Percentiles rank a stretch among this genome's conserved stretches.
Conservation (phyloP, 1,140 invertebrate species). For the Scylla paramamosain region DNA sequence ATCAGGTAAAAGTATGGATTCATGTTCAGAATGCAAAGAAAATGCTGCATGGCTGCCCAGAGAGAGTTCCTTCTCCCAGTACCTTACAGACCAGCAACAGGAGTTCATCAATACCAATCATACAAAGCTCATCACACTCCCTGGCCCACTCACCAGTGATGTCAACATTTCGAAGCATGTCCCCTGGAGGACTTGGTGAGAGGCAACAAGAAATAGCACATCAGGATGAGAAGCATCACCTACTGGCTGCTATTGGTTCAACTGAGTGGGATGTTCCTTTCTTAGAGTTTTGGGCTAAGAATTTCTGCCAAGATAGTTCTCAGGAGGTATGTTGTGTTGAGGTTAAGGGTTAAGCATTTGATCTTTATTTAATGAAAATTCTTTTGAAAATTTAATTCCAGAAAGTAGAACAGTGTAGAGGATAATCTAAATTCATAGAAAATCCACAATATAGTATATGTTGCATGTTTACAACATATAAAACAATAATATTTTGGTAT, state of each 20-base stretch:
- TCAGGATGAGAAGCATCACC: conserved; percentile 54
- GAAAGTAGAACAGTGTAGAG: too few relatives aligned
- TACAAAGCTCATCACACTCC: conserved; percentile 7
- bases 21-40: conserved; percentile 55
- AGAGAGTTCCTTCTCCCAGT: background rate
- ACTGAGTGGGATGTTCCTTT: conserved; percentile 66
- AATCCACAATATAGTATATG: too few relatives aligned
- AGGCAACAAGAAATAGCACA: conserved; percentile 29
- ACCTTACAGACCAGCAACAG: background rate
- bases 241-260: conserved; percentile 53
- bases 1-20: conserved; percentile 68
- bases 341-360: too few relatives aligned
- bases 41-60: background rate
- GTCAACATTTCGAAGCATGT: conserved; percentile 1
- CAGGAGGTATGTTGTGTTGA: background rate
- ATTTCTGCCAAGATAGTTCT: conserved; percentile 32
- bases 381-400: too few relatives aligned
- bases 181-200: conserved; percentile 29
- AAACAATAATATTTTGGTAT: too few relatives aligned
- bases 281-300: conserved; percentile 60
- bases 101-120: conserved; percentile 37
- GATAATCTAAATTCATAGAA: too few relatives aligned
- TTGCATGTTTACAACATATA: too few relatives aligned
- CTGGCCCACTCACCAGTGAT: conserved; percentile 17
- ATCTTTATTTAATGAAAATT: too few relatives aligned